Evolutionary conservation across 1,140 invertebrate species (phyloP), one percentile per base, ranked within the genome.

Genomic region (Drosophila lowei): DNA sequence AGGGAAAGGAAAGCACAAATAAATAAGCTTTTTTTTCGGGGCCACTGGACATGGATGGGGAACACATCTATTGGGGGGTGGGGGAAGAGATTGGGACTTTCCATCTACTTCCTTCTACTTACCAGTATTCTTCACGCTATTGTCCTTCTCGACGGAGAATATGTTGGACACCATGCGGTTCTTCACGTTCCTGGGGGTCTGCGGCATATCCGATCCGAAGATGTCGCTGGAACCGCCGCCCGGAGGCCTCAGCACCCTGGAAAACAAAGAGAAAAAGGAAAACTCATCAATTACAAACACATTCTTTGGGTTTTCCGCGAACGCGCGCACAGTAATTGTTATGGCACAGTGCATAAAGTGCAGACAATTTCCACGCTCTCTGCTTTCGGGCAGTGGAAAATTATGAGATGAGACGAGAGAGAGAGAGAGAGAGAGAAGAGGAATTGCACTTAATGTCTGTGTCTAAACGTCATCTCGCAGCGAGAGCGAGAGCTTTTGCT

Each of bases 171-270:
- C 76, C 90, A 91, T 91, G 56, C 90, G 90, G 81, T 91, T 91
- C 60, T 90, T 90, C 8, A 89, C 80, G 41, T 74, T 77, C 53
- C 91, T 85, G 54, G 91, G 91, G 43, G 91, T 91, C 73, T 85
- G 73, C 50, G 90, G 83, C 64, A 78, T 61, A 49, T 90, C 86
- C 57, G 83, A 75, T 49, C 90, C 90, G 48, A 94, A 93, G 68
- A 93, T 93, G 81, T 93, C 93, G 77, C 92, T 93, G 44, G 92
- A 92, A 48, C 92, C 93, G 73, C 93, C 93, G 62, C 93, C 93
- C 60, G 93, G 93, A 46, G 93, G 93, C 81, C 92, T 93, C 56
- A 93, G 77, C 38, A 94, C 93, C 86, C 93, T 94, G 63, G 30
- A 65, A 64, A 1, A 90, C 81, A 71, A 0, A 56, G 52, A 59